These are phyloP conservation scores for Cephalopterus ornatus DNA, from an alignment of 2,113 vertebrate species.

Conservation along the genomic window DNA sequence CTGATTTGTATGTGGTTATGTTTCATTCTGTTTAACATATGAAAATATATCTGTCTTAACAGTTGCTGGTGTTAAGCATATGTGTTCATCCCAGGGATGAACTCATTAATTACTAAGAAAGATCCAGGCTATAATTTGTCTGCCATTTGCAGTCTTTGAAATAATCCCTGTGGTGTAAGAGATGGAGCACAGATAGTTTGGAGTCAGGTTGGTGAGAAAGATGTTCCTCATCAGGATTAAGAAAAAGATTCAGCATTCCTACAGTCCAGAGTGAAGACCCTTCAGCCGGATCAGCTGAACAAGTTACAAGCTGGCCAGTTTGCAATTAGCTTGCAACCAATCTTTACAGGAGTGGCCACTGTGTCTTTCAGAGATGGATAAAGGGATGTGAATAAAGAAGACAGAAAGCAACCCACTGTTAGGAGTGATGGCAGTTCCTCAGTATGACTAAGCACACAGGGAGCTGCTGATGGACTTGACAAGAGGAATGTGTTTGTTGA, in stretches of 20 bases:
- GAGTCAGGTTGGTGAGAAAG: neutral
- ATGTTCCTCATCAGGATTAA: neutral
- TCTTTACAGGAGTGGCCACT: neutral
- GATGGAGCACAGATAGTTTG: neutral
- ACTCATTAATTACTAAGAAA: neutral
- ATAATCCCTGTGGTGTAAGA: neutral
- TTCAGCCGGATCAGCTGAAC: neutral
- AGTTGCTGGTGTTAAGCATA: neutral
- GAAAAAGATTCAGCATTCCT: neutral
- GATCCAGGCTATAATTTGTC: neutral
- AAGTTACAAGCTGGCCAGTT: neutral
- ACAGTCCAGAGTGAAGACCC: neutral
- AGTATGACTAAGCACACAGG: neutral
- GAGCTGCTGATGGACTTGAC: neutral
- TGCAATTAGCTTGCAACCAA: neutral
- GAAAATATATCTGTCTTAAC: neutral
- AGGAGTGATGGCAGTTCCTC: neutral
- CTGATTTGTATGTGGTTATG: neutral
- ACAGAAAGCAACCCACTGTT: neutral
- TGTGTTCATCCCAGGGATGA: neutral
- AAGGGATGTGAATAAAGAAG: neutral
- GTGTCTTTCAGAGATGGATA: neutral
- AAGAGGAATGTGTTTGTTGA: neutral
- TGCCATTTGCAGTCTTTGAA: neutral
- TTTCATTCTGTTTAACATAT: neutral